Conservation (phyloP, 92 coral and sea anemone genomes). For the Porites divaricata region DNA sequence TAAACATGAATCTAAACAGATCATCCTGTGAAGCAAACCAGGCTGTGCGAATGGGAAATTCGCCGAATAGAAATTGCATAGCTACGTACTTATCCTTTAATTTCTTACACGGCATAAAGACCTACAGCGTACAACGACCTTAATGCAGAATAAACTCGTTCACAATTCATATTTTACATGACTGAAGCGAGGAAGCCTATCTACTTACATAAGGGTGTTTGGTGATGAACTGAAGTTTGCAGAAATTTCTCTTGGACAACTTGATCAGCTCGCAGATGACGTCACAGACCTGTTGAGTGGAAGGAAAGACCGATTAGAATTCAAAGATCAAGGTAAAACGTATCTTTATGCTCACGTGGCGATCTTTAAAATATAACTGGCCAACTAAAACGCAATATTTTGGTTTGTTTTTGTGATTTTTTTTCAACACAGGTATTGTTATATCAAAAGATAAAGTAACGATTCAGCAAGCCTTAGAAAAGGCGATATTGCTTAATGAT, state of each 20-base stretch:
- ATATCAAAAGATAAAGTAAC: constrained; percentile 65
- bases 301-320: constrained; percentile 40
- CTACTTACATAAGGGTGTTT: constrained; percentile 66
- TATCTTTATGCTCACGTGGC: too few relatives aligned
- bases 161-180: background rate
- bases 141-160: too few relatives aligned
- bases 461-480: constrained; percentile 52
- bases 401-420: too few relatives aligned
- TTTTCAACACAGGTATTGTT: constrained; percentile 52
- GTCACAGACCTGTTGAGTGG: constrained; percentile 56
- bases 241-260: constrained; percentile 33
- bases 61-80: too few relatives aligned
- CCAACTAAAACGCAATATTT: too few relatives aligned
- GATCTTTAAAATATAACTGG: too few relatives aligned
- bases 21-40: too few relatives aligned
- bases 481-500: constrained; percentile 67
- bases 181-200: constrained; percentile 22
- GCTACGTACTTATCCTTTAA: too few relatives aligned
- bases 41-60: too few relatives aligned
- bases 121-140: too few relatives aligned
- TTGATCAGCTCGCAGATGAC: constrained; percentile 51
- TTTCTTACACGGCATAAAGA: too few relatives aligned
- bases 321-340: constrained; percentile 56
- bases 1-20: too few relatives aligned
- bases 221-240: constrained; percentile 71